Evolutionary conservation across 2,888 invertebrate genomes (phyloP).

Genomic region (Ormyrus thymus): DNA sequence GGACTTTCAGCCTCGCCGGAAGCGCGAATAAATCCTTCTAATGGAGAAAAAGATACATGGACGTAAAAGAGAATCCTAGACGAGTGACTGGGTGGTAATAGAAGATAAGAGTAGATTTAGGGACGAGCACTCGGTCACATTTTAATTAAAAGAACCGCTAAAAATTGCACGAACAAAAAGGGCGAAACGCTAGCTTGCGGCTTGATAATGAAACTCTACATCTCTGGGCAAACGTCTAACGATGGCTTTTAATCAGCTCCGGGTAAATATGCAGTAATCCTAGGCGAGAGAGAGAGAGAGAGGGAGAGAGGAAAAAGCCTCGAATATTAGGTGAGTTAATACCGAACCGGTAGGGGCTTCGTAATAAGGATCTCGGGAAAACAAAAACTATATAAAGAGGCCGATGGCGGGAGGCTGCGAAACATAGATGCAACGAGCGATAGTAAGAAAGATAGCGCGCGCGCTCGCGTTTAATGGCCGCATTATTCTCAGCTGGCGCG

Average conservation of each 20-base stretch:
- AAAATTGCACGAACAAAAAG: too few relatives aligned
- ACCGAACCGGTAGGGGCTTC: conserved; percentile 10
- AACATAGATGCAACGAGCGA: conserved; percentile 40
- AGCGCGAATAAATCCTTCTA: neutral
- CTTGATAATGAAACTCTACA: too few relatives aligned
- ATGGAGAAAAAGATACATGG: conserved; percentile 1
- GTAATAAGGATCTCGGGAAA: conserved; percentile 20
- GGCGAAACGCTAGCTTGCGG: too few relatives aligned
- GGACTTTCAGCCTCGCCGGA: too few relatives aligned
- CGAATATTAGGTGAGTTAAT: conserved; percentile 34
- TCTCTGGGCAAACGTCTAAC: neutral
- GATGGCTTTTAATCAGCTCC: conserved; percentile 26
- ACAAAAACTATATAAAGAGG: conserved; percentile 25
- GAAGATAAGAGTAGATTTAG: too few relatives aligned
- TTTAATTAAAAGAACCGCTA: too few relatives aligned
- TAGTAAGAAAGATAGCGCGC: conserved; percentile 37
- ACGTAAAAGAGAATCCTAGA: conserved; percentile 5
- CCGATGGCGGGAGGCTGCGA: conserved; percentile 4
- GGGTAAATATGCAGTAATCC: conserved; percentile 29
- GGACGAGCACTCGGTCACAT: too few relatives aligned
- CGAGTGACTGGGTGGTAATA: neutral
- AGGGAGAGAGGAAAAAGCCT: neutral
- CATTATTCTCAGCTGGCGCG: conserved; percentile 61
- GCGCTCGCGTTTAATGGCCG: conserved; percentile 54
- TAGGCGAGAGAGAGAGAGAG: neutral